Conservation (phyloP, 2,113 vertebrate species). For the Thermophis baileyi region DNA sequence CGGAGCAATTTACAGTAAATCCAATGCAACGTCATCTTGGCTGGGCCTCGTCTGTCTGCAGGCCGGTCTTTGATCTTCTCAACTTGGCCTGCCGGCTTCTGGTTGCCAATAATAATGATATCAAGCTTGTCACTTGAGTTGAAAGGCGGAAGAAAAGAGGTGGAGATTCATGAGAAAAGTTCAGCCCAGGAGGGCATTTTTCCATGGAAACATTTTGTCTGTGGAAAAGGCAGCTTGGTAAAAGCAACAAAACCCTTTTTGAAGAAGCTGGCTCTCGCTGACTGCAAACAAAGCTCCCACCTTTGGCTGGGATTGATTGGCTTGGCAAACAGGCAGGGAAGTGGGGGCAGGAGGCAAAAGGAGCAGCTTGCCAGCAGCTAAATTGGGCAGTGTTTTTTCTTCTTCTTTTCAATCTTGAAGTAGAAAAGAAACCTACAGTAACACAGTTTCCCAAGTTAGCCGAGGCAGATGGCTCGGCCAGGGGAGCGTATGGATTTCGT, state of each 20-base stretch:
- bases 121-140: slow-evolving; percentile 59
- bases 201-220: slow-evolving; percentile 57
- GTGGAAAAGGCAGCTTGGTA: slow-evolving; percentile 54
- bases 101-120: slow-evolving; percentile 65
- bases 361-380: slow-evolving; percentile 35
- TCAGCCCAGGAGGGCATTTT: slow-evolving; percentile 38
- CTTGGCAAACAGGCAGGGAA: background rate
- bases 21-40: background rate
- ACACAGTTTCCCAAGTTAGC: background rate
- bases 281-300: slow-evolving; percentile 34
- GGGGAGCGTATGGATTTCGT: fast-evolving
- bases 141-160: slow-evolving; percentile 51
- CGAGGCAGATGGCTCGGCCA: background rate
- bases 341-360: background rate
- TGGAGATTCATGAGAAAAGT: slow-evolving; percentile 28
- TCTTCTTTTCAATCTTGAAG: background rate
- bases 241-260: slow-evolving; percentile 38
- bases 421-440: background rate
- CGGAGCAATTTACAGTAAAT: slow-evolving; percentile 7
- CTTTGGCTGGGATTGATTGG: slow-evolving; percentile 9
- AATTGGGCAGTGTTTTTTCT: slow-evolving; percentile 22
- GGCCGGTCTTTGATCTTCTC: slow-evolving; percentile 57
- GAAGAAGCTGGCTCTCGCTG: slow-evolving; percentile 20
- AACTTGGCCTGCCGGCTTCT: slow-evolving; percentile 47
- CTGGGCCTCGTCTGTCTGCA: slow-evolving; percentile 48